Conservation (phyloP, 2,888 invertebrate genomes). For the Spicauda simplicius region DNA sequence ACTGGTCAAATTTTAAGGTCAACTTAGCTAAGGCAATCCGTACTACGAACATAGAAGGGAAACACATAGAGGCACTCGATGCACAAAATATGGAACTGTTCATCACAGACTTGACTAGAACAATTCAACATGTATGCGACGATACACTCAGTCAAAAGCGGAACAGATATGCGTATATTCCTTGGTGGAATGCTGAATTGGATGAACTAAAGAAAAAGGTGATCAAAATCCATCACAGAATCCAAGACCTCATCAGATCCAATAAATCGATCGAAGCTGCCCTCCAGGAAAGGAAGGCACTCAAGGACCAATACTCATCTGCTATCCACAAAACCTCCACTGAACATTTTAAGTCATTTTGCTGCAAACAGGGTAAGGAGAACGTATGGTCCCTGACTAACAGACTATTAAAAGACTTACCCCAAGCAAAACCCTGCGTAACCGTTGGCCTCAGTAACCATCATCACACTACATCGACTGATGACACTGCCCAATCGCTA, state of each 20-base stretch:
- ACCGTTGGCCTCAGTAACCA: not conserved
- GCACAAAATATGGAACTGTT: too few relatives aligned
- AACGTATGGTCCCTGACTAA: slow-evolving; percentile 1
- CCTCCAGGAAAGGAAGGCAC: not conserved
- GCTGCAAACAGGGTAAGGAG: not conserved
- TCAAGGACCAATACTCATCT: not conserved
- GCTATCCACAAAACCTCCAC: not conserved
- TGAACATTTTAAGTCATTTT: not conserved
- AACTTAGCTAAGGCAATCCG: too few relatives aligned
- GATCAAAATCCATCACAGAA: not conserved
- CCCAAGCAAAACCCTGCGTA: not conserved
- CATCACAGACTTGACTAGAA: too few relatives aligned
- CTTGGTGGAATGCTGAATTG: not conserved
- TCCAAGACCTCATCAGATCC: not conserved
- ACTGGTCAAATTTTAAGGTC: not conserved
- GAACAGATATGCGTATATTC: not conserved
- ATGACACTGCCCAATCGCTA: not conserved
- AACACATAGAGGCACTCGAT: too few relatives aligned
- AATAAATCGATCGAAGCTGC: not conserved
- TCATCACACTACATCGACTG: not conserved
- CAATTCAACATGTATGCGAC: not conserved
- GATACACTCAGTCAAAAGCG: not conserved
- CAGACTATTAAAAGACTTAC: not conserved
- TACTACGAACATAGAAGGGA: not conserved
- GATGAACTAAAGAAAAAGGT: not conserved